Conservation (phyloP, 2,797 vertebrate genomes). For the Enteromius radiatus region DNA sequence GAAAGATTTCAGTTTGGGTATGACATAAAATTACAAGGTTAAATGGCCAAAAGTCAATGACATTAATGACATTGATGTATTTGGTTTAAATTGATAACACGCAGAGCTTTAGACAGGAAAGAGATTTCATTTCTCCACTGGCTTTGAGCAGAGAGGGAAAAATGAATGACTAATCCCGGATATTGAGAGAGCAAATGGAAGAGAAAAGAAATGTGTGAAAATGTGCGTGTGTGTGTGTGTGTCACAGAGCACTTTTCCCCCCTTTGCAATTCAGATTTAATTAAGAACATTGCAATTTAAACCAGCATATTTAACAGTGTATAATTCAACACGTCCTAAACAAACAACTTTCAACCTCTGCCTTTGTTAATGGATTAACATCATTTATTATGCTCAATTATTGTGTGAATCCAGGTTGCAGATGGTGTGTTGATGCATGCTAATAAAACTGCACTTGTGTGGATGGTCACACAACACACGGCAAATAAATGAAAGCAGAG, state of each 20-base stretch:
- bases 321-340: conserved; percentile 39
- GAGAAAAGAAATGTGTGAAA: conserved; percentile 16
- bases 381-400: conserved; percentile 66
- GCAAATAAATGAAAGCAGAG: conserved; percentile 27
- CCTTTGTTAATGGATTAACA: conserved; percentile 49
- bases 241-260: neutral
- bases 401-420: conserved; percentile 55
- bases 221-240: conserved; percentile 3
- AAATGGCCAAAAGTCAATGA: conserved; percentile 53
- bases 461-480: conserved; percentile 20
- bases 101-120: conserved; percentile 36
- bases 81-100: conserved; percentile 54
- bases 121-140: conserved; percentile 45
- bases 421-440: conserved; percentile 63
- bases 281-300: conserved; percentile 41
- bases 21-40: conserved; percentile 59
- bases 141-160: conserved; percentile 35
- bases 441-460: conserved; percentile 61
- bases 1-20: conserved; percentile 51
- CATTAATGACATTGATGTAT: conserved; percentile 42
- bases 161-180: conserved; percentile 51
- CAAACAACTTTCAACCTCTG: conserved; percentile 43
- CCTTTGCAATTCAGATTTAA: conserved; percentile 32
- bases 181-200: conserved; percentile 41
- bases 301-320: conserved; percentile 26